A percentile compares a stretch with the other conserved stretches of the same genome.
Conservation (phyloP, 2,797 vertebrate genomes). For the Lithobates pipiens region DNA sequence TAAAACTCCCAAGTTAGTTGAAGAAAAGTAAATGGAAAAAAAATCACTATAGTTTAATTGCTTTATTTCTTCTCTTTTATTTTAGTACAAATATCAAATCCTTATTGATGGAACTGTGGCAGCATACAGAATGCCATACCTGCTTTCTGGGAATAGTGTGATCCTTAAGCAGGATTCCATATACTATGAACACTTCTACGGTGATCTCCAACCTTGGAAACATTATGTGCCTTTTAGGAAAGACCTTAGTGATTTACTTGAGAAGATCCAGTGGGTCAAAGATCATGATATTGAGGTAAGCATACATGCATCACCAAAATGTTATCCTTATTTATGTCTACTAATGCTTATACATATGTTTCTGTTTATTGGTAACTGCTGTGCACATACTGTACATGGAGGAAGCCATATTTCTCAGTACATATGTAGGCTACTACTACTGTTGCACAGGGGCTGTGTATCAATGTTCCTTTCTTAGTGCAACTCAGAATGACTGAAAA, state of each 20-base stretch:
- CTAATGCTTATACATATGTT: neutral
- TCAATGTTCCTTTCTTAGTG: too few relatives aligned
- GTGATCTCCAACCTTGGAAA: conserved; percentile 88
- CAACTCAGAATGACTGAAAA: too few relatives aligned
- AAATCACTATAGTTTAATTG: too few relatives aligned
- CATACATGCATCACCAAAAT: neutral
- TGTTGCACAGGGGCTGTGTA: too few relatives aligned
- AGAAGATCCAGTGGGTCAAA: conserved; percentile 93
- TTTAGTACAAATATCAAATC: conserved; percentile 96
- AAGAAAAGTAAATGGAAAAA: neutral
- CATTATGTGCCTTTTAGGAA: conserved; percentile 92
- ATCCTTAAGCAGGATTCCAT: conserved; percentile 96
- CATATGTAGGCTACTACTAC: too few relatives aligned
- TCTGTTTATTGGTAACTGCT: too few relatives aligned
- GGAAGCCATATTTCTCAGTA: too few relatives aligned
- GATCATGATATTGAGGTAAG: conserved; percentile 91
- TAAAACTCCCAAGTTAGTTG: neutral
- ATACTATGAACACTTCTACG: conserved; percentile 97
- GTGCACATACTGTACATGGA: too few relatives aligned
- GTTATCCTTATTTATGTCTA: neutral
- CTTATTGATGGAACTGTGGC: conserved; percentile 97
- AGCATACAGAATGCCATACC: conserved; percentile 93
- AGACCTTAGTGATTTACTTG: conserved; percentile 91
- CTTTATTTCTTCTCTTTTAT: neutral
- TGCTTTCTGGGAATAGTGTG: conserved; percentile 91